A percentile compares a stretch with the other conserved stretches of the same genome.
These are phyloP conservation scores for Acipenser ruthenus DNA, from an alignment of 2,797 vertebrate species.

Conservation along the genomic window DNA sequence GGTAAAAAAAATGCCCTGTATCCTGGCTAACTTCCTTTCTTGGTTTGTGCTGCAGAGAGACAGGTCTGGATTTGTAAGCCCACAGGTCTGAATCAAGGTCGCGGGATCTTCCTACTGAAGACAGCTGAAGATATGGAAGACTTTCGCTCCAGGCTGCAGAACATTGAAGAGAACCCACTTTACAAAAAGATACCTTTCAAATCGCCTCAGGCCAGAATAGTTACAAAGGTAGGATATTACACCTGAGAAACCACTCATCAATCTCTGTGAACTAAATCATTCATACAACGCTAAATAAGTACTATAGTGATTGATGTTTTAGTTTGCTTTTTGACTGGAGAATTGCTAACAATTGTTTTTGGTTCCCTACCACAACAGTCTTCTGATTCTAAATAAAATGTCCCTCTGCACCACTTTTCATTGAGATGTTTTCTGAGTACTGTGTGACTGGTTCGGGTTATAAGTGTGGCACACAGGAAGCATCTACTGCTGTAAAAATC, in stretches of 20 bases:
- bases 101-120: slow-evolving; percentile 78
- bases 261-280: background rate
- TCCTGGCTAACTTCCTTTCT: too few relatives aligned
- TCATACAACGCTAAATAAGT: background rate
- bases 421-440: too few relatives aligned
- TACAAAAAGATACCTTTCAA: slow-evolving; percentile 32
- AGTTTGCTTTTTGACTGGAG: too few relatives aligned
- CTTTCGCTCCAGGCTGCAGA: slow-evolving; percentile 57
- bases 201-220: slow-evolving; percentile 55
- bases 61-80: slow-evolving; percentile 87
- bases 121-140: slow-evolving; percentile 47
- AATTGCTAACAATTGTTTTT: too few relatives aligned
- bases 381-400: too few relatives aligned
- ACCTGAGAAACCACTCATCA: slow-evolving; percentile 4
- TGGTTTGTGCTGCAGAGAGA: slow-evolving; percentile 27
- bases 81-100: slow-evolving; percentile 72
- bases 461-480: too few relatives aligned
- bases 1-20: too few relatives aligned
- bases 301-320: too few relatives aligned
- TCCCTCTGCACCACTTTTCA: too few relatives aligned
- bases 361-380: too few relatives aligned
- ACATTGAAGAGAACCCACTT: slow-evolving; percentile 28
- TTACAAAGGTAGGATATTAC: slow-evolving; percentile 65
- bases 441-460: too few relatives aligned
- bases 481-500: too few relatives aligned